Conservation (phyloP, 1,140 invertebrate species). For the silkworm (Bombyx mori) region DNA sequence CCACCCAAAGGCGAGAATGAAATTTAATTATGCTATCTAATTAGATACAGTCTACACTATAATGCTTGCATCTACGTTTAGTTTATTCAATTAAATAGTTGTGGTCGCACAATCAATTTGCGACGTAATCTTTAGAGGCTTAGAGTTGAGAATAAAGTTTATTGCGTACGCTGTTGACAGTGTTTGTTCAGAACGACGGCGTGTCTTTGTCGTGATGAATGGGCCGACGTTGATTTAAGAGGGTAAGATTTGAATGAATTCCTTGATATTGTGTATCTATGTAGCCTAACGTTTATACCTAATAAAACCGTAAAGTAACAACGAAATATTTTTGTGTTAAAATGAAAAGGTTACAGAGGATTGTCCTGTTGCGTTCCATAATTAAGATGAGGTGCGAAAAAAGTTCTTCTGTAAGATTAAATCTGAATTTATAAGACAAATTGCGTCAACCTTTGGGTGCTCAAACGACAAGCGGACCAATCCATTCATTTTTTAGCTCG, state of each 20-base stretch:
- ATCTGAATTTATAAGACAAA: constrained; percentile 60
- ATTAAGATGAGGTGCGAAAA: constrained; percentile 47
- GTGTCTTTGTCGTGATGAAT: constrained; percentile 51
- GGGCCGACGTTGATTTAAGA: constrained; percentile 45
- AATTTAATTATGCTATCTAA: constrained; percentile 54
- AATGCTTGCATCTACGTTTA: constrained; percentile 50
- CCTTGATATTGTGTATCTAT: constrained; percentile 34
- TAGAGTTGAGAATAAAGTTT: no score
- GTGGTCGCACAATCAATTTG: no score
- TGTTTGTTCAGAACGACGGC: constrained; percentile 20
- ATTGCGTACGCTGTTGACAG: background rate
- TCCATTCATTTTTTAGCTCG: constrained; percentile 52
- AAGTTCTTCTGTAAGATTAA: constrained; percentile 36
- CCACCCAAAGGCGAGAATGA: constrained; percentile 53
- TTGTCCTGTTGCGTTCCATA: constrained; percentile 31
- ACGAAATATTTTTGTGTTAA: constrained; percentile 1
- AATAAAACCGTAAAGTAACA: constrained; percentile 47
- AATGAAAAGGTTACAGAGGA: background rate
- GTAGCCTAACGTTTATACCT: constrained; percentile 23
- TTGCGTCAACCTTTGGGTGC: constrained; percentile 46
- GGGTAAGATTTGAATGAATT: constrained; percentile 42
- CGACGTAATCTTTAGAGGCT: no score
- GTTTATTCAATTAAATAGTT: constrained; percentile 27
- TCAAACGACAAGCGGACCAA: constrained; percentile 35
- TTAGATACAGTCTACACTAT: constrained; percentile 50